Evolutionary conservation across 1,140 invertebrate species (phyloP).

Genomic region (Fopius arisanus): DNA sequence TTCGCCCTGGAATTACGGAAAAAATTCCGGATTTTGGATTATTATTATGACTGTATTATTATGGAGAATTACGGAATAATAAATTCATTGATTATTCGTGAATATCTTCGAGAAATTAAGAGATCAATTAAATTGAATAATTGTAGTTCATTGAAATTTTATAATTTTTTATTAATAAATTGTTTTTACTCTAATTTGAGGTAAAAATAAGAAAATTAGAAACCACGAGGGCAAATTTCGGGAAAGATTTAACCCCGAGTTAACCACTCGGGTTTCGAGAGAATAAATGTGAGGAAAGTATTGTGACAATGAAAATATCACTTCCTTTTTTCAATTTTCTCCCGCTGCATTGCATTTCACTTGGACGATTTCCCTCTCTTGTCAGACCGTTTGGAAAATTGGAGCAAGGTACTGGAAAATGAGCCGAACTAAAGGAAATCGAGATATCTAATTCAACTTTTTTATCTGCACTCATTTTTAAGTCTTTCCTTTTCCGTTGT

Average conservation of each 20-base stretch:
- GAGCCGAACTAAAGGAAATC: not conserved
- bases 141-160: too few species aligned
- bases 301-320: not conserved
- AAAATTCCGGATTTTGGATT: not conserved
- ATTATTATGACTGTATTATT: not conserved
- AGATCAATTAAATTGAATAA: too few species aligned
- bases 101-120: too few species aligned
- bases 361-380: not conserved
- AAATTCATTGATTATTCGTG: too few species aligned
- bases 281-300: not conserved
- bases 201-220: too few species aligned
- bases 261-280: not conserved
- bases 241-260: too few species aligned
- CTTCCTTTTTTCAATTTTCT: not conserved
- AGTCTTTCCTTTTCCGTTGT: not conserved
- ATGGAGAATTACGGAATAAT: not conserved
- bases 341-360: not conserved
- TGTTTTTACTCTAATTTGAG: too few species aligned
- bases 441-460: slow-evolving; percentile 9
- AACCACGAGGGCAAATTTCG: too few species aligned
- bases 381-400: not conserved
- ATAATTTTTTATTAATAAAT: too few species aligned
- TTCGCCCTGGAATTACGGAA: too few species aligned
- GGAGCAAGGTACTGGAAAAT: not conserved
- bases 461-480: slow-evolving; percentile 4